Evolutionary conservation across 1,140 invertebrate species (phyloP).

Genomic region (Rhynchophorus ferrugineus): DNA sequence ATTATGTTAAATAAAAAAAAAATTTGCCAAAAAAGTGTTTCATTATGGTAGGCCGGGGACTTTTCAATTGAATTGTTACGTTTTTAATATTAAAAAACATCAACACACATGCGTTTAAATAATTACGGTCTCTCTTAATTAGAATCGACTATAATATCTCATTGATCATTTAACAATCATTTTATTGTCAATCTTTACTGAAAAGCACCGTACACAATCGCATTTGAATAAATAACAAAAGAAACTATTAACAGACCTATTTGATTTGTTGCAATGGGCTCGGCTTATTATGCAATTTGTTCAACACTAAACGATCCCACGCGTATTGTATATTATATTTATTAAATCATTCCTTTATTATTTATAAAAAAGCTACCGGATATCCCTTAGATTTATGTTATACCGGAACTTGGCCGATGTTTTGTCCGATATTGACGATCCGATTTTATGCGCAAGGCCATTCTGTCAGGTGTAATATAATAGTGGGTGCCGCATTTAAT

Average conservation of each 20-base stretch:
- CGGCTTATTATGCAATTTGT: neutral
- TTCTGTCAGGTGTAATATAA: constrained; percentile 7
- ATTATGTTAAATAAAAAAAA: no score
- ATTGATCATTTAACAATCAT: no score
- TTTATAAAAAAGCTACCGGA: constrained; percentile 13
- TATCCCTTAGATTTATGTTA: constrained; percentile 14
- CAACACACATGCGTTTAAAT: no score
- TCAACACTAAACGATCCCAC: neutral
- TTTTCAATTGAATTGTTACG: no score
- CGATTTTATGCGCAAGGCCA: constrained; percentile 15
- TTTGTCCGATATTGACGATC: constrained; percentile 16
- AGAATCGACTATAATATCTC: no score
- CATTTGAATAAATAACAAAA: no score
- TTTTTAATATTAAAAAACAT: no score
- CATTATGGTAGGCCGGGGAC: no score
- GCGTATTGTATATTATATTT: constrained; percentile 12
- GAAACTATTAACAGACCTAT: neutral
- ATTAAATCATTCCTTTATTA: constrained; percentile 21
- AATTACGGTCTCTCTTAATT: no score
- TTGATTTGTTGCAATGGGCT: neutral
- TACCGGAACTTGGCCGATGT: constrained; percentile 14
- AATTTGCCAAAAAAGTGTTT: no score
- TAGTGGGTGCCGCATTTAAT: constrained; percentile 1
- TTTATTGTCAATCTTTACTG: no score
- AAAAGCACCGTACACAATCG: no score